Evolutionary conservation across 2,113 vertebrate species (phyloP).

Genomic region (Mola mola): DNA sequence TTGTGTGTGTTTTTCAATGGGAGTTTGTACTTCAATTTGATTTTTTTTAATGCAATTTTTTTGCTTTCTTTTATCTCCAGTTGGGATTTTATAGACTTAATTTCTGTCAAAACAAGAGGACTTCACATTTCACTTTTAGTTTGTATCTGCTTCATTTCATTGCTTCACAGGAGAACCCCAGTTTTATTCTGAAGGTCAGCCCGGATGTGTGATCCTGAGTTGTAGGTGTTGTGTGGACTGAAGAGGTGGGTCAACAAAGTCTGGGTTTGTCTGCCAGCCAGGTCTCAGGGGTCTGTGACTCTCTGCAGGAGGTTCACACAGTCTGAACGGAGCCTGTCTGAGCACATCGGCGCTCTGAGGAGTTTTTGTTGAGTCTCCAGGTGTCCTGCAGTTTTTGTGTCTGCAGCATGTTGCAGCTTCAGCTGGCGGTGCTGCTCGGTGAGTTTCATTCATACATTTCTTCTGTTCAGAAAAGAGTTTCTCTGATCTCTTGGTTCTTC

Average conservation of each 20-base stretch:
- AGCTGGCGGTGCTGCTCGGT: conserved; percentile 45
- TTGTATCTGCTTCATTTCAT: background rate
- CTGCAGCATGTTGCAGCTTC: conserved; percentile 41
- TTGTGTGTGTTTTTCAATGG: too few species aligned
- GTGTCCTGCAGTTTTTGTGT: background rate
- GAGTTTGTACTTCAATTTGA: too few species aligned
- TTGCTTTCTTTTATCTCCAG: too few species aligned
- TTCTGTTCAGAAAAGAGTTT: background rate
- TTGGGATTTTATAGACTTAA: too few species aligned
- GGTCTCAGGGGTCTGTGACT: background rate
- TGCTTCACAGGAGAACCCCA: background rate
- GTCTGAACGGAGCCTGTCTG: background rate
- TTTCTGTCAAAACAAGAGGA: too few species aligned
- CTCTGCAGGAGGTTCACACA: background rate
- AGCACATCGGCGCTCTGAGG: background rate
- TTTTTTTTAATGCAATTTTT: too few species aligned
- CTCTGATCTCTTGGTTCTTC: background rate
- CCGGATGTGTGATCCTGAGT: conserved; percentile 10
- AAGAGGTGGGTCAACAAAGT: conserved; percentile 3
- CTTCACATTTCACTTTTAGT: too few species aligned
- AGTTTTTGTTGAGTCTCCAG: background rate
- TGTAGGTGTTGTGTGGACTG: background rate
- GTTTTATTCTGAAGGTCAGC: conserved; percentile 40
- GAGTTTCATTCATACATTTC: conserved; percentile 8
- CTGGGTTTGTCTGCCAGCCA: background rate